Conservation (phyloP, 2,113 vertebrate genomes). For the Lasiurus borealis region DNA sequence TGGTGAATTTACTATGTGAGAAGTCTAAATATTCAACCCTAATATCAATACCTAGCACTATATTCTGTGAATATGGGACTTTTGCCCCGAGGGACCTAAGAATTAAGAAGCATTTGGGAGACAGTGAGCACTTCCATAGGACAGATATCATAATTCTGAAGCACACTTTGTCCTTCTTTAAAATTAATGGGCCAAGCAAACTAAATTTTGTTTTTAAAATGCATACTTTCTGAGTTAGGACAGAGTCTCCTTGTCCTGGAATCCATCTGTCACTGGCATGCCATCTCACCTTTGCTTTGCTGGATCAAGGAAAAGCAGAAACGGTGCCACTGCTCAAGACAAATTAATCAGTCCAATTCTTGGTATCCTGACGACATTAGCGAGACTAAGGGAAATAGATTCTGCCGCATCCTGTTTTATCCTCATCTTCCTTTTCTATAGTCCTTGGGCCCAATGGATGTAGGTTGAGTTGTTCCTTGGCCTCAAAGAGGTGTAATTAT, state of each 20-base stretch:
- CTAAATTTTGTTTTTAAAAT: background rate
- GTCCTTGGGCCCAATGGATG: conserved; percentile 57
- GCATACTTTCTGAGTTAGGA: rapidly evolving
- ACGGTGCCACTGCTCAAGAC: background rate
- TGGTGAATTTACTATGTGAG: background rate
- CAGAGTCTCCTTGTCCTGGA: background rate
- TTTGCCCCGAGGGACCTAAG: background rate
- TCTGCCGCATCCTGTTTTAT: background rate
- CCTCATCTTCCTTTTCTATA: conserved; percentile 47
- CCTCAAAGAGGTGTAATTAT: conserved; percentile 66
- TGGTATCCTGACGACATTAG: background rate
- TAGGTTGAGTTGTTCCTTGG: conserved; percentile 63
- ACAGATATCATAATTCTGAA: background rate
- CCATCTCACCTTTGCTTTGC: rapidly evolving
- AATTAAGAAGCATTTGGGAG: background rate
- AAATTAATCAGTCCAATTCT: conserved; percentile 25
- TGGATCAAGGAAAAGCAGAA: rapidly evolving
- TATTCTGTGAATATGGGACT: rapidly evolving
- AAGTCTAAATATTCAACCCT: background rate
- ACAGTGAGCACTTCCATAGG: rapidly evolving
- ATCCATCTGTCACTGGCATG: rapidly evolving
- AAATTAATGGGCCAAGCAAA: background rate
- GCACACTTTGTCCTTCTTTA: background rate
- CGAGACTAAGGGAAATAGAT: conserved; percentile 36
- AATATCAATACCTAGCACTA: rapidly evolving